Evolutionary conservation across 2,797 vertebrate species (phyloP), one percentile per base, ranked within the genome.

Genomic region (Aotus griseimembra): DNA sequence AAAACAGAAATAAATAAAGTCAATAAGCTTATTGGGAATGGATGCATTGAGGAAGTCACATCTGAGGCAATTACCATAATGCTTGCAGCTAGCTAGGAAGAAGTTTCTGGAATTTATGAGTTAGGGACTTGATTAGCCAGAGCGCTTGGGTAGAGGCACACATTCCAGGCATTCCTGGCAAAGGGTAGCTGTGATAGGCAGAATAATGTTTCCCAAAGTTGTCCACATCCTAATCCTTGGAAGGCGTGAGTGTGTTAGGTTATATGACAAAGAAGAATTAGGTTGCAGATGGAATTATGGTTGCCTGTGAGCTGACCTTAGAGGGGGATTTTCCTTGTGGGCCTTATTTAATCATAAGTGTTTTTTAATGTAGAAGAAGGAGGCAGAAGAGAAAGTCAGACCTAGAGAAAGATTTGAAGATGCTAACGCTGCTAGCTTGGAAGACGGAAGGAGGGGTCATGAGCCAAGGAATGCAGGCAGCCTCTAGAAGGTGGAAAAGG

Each of bases 91-190:
- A 96, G 28, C 12, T 83, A 88, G 30, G 80, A 58, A 80, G 17
- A 26, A 5, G 17, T 85, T 96, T 82, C 39, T 90, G 26, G 88
- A 96, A 72, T 50, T 82, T 94, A 75, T 4, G 61, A n/a, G 83
- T 94, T 92, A 86, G n/a, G 20, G 39, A 94, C 44, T 76, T 80
- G 44, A 82, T 96, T 76, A 91, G 24, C 52, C 15, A 88, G 77
- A 80, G 83, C 79, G 39, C 22, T 87, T 83, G 10, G 9, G 10
- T 20, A 22, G 3, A 41, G 6, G 13, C 14, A 24, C 7, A n/a
- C 19, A 75, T 88, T 73, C 50, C 8, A 61, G 48, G 12, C 9
- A 80, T 90, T 90, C 55, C 33, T 79, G 28, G 22, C 7, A 33
- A 46, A 76, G 20, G 7, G 4, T 67, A 81, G 26, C 48, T 33